Percentiles rank a stretch among this genome's conserved stretches.
phyloP scores from a whole-genome alignment of 2,797 vertebrate genomes.

The Salarias fasciatus region DNA sequence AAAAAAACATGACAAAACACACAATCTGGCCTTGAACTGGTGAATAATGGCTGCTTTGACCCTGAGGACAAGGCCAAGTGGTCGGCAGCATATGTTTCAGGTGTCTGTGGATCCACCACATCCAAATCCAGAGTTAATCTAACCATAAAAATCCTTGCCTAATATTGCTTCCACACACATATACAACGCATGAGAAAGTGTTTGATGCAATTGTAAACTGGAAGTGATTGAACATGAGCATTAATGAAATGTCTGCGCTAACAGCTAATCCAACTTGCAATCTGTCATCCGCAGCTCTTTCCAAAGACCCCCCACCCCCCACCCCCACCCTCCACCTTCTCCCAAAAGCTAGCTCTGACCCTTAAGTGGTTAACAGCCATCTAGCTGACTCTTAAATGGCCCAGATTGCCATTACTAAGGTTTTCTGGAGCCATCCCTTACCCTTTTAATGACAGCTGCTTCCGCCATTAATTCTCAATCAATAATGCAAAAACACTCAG shows the following conservation, averaged over 20 bases:
- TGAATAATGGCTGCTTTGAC: too few relatives aligned
- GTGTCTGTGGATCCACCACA: too few relatives aligned
- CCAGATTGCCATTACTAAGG: slow-evolving; percentile 72
- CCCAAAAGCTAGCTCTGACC: slow-evolving; percentile 39
- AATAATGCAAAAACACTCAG: slow-evolving; percentile 79
- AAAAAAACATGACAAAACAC: too few relatives aligned
- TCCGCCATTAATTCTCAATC: slow-evolving; percentile 81
- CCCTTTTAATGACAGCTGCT: slow-evolving; percentile 76
- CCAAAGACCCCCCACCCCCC: slow-evolving; percentile 6
- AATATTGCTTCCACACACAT: neutral
- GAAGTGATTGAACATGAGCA: too few relatives aligned
- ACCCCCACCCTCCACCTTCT: slow-evolving; percentile 9
- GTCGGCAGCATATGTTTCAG: too few relatives aligned
- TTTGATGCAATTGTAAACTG: neutral
- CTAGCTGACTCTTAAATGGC: slow-evolving; percentile 71
- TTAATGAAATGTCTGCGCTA: neutral
- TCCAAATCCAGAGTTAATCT: too few relatives aligned
- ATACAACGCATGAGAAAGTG: neutral
- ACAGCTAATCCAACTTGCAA: slow-evolving; percentile 13
- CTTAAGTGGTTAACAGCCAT: slow-evolving; percentile 73
- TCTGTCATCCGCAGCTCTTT: slow-evolving; percentile 22
- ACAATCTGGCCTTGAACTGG: too few relatives aligned
- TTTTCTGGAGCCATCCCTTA: slow-evolving; percentile 68
- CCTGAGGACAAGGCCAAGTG: too few relatives aligned
- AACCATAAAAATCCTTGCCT: too few relatives aligned